Percentiles rank a stretch among this genome's conserved stretches.
Evolutionary conservation across 2,888 invertebrate genomes (phyloP).

Genomic region (Asteroscopus sphinx): DNA sequence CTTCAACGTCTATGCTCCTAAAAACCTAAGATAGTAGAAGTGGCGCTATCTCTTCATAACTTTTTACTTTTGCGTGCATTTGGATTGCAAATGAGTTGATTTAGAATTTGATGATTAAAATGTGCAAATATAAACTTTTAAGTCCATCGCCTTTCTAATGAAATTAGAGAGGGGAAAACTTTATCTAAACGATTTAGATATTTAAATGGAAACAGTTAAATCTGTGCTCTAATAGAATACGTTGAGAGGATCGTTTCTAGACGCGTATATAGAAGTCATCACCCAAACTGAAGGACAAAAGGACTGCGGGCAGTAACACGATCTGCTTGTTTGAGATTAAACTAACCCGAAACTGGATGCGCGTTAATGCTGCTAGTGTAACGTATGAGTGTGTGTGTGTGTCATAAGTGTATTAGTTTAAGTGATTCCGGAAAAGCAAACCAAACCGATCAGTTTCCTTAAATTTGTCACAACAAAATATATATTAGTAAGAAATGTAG

Average conservation of each 20-base stretch:
- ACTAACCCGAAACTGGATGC: constrained; percentile 73
- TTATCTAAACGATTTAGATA: constrained; percentile 22
- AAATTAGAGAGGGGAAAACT: constrained; percentile 17
- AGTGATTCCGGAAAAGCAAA: constrained; percentile 27
- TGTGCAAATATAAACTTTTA: constrained; percentile 32
- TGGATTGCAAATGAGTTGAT: constrained; percentile 44
- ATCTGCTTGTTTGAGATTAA: constrained; percentile 76
- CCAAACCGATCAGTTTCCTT: constrained; percentile 12
- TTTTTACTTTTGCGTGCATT: constrained; percentile 37
- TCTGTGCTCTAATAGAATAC: constrained; percentile 14
- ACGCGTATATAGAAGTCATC: constrained; percentile 26
- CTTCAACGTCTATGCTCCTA: constrained; percentile 32
- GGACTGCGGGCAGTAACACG: constrained; percentile 67
- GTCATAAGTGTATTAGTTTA: constrained; percentile 16
- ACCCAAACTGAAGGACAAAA: constrained; percentile 54
- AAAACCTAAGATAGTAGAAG: constrained; percentile 29
- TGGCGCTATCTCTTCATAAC: constrained; percentile 38
- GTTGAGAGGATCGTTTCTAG: constrained; percentile 24
- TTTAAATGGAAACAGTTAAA: constrained; percentile 27
- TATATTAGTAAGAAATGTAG: constrained; percentile 11
- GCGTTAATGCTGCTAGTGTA: constrained; percentile 64
- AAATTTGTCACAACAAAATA: background rate
- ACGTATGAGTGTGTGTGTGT: constrained; percentile 44
- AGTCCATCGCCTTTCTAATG: constrained; percentile 16
- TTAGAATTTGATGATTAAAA: constrained; percentile 32